These are phyloP conservation scores for Etia nguti DNA, from an alignment of 2,113 vertebrate genomes.

Conservation along the genomic window DNA sequence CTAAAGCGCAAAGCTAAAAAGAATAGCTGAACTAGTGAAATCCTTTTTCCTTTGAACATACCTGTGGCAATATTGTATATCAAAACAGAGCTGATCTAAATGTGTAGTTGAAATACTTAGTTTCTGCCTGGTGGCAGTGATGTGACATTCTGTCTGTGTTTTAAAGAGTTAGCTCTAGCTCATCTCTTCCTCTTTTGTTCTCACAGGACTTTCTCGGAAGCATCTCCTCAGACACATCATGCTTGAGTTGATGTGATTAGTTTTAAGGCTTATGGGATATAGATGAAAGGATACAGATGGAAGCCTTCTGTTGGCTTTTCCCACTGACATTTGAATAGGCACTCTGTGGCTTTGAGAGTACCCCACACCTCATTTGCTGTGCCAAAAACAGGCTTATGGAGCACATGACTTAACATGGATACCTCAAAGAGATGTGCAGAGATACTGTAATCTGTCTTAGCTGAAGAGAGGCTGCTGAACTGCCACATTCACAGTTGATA, in stretches of 20 bases:
- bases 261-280: conserved; percentile 55
- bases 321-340: conserved; percentile 53
- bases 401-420: conserved; percentile 30
- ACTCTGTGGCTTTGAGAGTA: conserved; percentile 25
- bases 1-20: neutral
- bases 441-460: neutral
- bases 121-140: neutral
- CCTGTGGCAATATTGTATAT: neutral
- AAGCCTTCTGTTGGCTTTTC: conserved; percentile 61
- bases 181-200: conserved; percentile 30
- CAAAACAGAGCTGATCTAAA: neutral
- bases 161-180: neutral
- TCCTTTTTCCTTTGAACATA: neutral
- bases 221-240: conserved; percentile 25
- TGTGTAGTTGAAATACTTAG: neutral
- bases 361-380: conserved; percentile 16
- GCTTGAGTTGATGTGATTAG: conserved; percentile 50
- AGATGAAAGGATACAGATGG: conserved; percentile 54
- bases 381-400: conserved; percentile 3
- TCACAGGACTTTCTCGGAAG: conserved; percentile 32
- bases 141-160: neutral
- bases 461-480: neutral
- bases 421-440: conserved; percentile 13
- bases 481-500: neutral
- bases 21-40: neutral